Evolutionary conservation across 2,797 vertebrate genomes (phyloP), one percentile per base, ranked within the genome.

Genomic region (Lacerta viridis): DNA sequence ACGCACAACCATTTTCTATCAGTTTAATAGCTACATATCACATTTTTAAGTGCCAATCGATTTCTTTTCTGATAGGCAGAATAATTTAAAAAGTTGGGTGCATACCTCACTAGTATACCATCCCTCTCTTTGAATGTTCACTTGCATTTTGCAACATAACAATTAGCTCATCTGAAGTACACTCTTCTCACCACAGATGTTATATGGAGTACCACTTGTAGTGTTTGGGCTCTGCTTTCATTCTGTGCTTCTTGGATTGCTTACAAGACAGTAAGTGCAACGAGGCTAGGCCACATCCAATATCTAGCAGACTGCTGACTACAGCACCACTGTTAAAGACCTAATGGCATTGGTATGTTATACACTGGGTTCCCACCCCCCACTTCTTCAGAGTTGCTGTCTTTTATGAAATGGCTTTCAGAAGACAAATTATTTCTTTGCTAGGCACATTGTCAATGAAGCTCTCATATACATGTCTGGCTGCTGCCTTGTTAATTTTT

Each of bases 251-350:
- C 90, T 93, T 85, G 81, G 95, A 92, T 87, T 5, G 61, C 91
- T 92, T 90, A 79, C 69, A 92, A 93, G 88, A 91, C 94, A 94
- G 27, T 85, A 94, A 94, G 75, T 92, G 85, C 85, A 88, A 90
- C 89, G 87, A 83, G 90, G 86, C 33, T 83, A 88, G 94, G 85
- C 90, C 84, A 7, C 55, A 90, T 77, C 90, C 29, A 71, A 7
- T 96, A 93, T 90, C 92, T 91, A n/a, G 92, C 86, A 95, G 95
- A 96, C 61, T 95, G 95, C 94, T 96, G 92, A 96, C 93, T 75
- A 50, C 85, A 93, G 89, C 91, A 93, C 77, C 87, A 80, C 69
- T 92, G 93, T 86, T 90, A 89, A 91, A 86, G 84, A 81, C 83
- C 79, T 95, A 93, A 92, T 91, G 86, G 86, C 71, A 92, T 75